Percentiles rank a stretch among this genome's conserved stretches.
Conservation (phyloP, 2,888 invertebrate genomes). For the Polylopha cassiicola region DNA sequence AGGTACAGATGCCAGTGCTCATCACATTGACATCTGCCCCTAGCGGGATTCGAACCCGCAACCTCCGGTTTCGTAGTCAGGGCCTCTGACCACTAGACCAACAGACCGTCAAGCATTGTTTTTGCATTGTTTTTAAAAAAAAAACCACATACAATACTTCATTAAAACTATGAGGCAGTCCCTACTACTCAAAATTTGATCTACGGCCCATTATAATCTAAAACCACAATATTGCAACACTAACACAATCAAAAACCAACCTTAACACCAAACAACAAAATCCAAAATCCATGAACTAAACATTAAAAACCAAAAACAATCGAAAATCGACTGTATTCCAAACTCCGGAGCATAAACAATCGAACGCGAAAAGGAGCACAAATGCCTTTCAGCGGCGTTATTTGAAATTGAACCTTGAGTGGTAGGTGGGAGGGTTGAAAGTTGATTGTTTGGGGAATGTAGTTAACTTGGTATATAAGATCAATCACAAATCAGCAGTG, state of each 20-base stretch:
- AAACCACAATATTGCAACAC: conserved; percentile 8
- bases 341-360: no score
- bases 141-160: conserved; percentile 23
- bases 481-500: conserved; percentile 72
- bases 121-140: conserved; percentile 9
- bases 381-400: no score
- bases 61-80: no score
- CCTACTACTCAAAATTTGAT: conserved; percentile 31
- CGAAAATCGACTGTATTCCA: neutral
- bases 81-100: neutral
- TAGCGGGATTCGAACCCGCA: no score
- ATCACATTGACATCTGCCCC: no score
- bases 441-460: neutral
- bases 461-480: conserved; percentile 44
- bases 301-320: neutral
- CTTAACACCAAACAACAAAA: neutral
- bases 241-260: neutral
- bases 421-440: neutral
- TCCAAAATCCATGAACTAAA: neutral
- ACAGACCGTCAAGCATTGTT: neutral
- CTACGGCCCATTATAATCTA: conserved; percentile 29
- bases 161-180: conserved; percentile 27
- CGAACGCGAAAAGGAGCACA: no score
- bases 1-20: no score
- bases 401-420: neutral